Evolutionary conservation across 2,888 invertebrate species (phyloP).

Genomic region (Poecilus cupreus): DNA sequence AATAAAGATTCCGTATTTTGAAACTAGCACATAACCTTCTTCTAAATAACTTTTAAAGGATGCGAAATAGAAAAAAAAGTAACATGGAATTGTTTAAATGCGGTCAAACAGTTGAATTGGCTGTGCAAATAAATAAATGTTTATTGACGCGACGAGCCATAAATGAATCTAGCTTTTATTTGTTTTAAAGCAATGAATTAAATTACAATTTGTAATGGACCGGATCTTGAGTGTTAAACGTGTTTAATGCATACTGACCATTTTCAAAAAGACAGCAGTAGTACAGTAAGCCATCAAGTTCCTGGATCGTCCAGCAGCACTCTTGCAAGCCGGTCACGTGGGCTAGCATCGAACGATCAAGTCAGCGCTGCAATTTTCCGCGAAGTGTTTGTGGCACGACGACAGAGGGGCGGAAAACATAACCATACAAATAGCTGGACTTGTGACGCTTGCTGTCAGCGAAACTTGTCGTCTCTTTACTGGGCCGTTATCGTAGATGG

Average conservation of each 20-base stretch:
- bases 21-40: too few species aligned
- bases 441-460: constrained; percentile 16
- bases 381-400: constrained; percentile 8
- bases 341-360: constrained; percentile 28
- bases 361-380: constrained; percentile 38
- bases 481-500: neutral
- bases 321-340: constrained; percentile 41
- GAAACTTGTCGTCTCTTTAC: constrained; percentile 14
- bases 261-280: neutral
- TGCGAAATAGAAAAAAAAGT: too few species aligned
- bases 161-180: too few species aligned
- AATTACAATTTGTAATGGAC: too few species aligned
- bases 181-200: neutral
- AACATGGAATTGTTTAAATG: too few species aligned
- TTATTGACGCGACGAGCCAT: too few species aligned
- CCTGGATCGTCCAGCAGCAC: neutral
- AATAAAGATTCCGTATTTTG: too few species aligned
- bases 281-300: neutral
- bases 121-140: too few species aligned
- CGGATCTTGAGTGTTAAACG: neutral
- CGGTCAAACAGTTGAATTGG: too few species aligned
- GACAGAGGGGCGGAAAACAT: constrained; percentile 30
- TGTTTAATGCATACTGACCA: constrained; percentile 11
- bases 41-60: too few species aligned
- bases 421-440: constrained; percentile 41